Evolutionary conservation across 2,113 vertebrate genomes (phyloP).

Genomic region (Columba janthina): DNA sequence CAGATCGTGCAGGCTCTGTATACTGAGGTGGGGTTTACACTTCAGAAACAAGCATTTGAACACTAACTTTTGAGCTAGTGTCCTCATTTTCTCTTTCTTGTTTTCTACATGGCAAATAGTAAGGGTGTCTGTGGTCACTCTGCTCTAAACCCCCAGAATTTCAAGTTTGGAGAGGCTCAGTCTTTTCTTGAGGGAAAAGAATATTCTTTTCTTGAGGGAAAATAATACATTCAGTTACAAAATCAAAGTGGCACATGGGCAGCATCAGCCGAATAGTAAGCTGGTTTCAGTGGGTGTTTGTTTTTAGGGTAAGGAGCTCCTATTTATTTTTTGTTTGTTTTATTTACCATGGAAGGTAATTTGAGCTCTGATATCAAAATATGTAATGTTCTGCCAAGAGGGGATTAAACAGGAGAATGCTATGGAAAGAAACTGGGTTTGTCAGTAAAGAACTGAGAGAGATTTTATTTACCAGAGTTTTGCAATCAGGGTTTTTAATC

Average conservation of each 20-base stretch:
- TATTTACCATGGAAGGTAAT: conserved; percentile 77
- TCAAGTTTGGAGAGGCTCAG: background rate
- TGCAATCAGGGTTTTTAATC: conserved; percentile 72
- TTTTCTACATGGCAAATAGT: background rate
- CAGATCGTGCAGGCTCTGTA: accelerated
- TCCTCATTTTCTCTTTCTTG: background rate
- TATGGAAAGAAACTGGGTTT: conserved; percentile 69
- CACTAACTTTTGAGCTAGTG: background rate
- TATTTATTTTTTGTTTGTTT: conserved; percentile 65
- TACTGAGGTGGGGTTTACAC: background rate
- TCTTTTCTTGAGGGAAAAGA: background rate
- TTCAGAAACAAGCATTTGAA: background rate
- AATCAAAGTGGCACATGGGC: conserved; percentile 9
- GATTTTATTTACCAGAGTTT: conserved; percentile 64
- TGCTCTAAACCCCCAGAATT: background rate
- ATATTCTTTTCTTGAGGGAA: background rate
- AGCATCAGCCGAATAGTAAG: background rate
- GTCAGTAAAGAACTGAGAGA: conserved; percentile 48
- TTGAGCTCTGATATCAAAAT: conserved; percentile 68
- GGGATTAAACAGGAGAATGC: conserved; percentile 72
- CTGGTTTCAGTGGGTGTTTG: conserved; percentile 64
- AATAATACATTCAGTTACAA: background rate
- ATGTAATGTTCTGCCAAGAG: conserved; percentile 75
- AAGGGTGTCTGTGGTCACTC: background rate
- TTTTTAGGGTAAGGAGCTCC: conserved; percentile 68